Base-by-base conservation (phyloP, 2,113 vertebrate genomes). In the Phyllopteryx taeniolatus region DNA sequence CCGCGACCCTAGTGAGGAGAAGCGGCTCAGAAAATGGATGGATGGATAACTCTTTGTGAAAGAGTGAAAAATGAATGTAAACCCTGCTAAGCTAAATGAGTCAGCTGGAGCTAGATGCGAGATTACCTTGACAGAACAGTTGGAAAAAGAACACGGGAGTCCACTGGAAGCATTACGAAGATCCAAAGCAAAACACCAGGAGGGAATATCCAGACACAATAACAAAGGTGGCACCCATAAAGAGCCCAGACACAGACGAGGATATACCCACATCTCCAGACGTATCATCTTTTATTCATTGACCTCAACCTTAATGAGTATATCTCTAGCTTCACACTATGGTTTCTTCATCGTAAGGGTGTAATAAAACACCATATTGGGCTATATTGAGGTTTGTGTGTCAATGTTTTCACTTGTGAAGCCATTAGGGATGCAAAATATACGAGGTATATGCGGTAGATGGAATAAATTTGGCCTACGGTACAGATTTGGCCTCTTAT, bases 201-300 rank as follows among this genome's bases (percentile, higher is more conserved):
- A 71, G 42, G 53, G 51, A 76, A 67, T 35, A 68, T 61, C 15
- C 44, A 67, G 44, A 72, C 56, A 44, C 22, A 11, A 56, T 56
- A 56, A 22, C 44, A 46, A 46, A 61, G 59, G 22, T 15, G 56
- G 56, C 2, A 15, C 20, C 44, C 44, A 39, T 6, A 19, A 53
- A 79, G 74, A 82, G 19, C 62, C 69, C 78, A 84, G 86, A 83
- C 73, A 67, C 33, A 75, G 84, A 73, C 78, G 72, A 77, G 80
- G 81, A 85, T 75, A 68, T 27, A 72, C 79, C 54, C 70, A 70
- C 80, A 71, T 75, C 78, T 80, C 77, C 83, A 77, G 85, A 85
- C 80, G 68, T 80, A 59, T 79, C 47, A 88, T 86, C 51, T 35
- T 85, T 84, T 85, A 89, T 88, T 88, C 83, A 91, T 88, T 42